A percentile compares a stretch with the other conserved stretches of the same genome.
Evolutionary conservation across 2,888 invertebrate species (phyloP).

Genomic region (Antitype chi): DNA sequence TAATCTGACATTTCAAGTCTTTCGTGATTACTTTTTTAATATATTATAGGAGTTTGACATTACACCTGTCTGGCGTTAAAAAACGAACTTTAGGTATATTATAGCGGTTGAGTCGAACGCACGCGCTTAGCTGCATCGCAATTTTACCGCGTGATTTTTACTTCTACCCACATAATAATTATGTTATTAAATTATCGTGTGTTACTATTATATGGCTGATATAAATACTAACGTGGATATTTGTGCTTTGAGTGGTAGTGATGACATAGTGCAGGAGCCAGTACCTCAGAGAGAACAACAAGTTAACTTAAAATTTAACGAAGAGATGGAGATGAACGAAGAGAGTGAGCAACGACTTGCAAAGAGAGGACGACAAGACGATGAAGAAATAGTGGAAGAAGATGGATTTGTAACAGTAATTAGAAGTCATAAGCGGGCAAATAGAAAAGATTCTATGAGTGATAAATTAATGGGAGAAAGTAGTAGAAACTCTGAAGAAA

Average conservation of each 20-base stretch:
- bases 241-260: constrained; percentile 5
- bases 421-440: constrained; percentile 3
- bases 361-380: constrained; percentile 22
- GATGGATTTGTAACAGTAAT: constrained; percentile 27
- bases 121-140: background rate
- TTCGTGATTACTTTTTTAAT: no score
- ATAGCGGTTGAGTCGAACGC: constrained; percentile 11
- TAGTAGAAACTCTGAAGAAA: background rate
- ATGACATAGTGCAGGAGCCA: constrained; percentile 5
- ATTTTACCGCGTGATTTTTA: constrained; percentile 8
- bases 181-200: constrained; percentile 3
- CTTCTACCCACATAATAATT: no score
- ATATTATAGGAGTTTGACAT: no score
- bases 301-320: constrained; percentile 5
- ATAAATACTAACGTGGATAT: constrained; percentile 3
- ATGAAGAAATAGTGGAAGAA: constrained; percentile 25
- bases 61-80: no score
- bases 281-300: constrained; percentile 16
- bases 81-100: no score
- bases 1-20: no score
- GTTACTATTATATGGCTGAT: constrained; percentile 19
- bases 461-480: background rate
- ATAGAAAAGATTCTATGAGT: constrained; percentile 9
- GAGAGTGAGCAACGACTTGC: constrained; percentile 23
- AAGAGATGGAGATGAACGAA: constrained; percentile 4